Percentiles rank a stretch among this genome's conserved stretches.
These are phyloP conservation scores for Neotoxoptera formosana DNA, from an alignment of 1,140 invertebrate species.

Conservation along the genomic window DNA sequence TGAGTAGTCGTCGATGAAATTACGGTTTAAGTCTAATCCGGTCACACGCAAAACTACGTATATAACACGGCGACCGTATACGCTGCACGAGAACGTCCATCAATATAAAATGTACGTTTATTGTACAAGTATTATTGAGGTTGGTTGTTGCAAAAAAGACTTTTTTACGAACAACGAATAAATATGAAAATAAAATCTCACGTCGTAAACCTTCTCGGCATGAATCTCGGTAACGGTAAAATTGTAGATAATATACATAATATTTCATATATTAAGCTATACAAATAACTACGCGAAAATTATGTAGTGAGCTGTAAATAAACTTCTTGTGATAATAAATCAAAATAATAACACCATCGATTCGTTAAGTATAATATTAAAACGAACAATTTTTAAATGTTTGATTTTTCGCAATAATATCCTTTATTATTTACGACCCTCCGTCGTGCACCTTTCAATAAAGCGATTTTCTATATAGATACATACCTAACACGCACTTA, in stretches of 20 bases:
- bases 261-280: background rate
- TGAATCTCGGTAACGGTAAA: background rate
- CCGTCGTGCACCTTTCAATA: background rate
- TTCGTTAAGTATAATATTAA: background rate
- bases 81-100: background rate
- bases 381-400: background rate
- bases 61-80: background rate
- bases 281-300: background rate
- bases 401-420: background rate
- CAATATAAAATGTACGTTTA: conserved; percentile 5
- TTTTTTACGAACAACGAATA: background rate
- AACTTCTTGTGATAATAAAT: background rate
- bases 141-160: background rate
- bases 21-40: conserved; percentile 5
- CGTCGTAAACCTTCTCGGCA: background rate
- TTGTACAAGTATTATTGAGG: background rate
- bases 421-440: background rate
- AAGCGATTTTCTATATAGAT: background rate
- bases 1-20: background rate
- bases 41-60: background rate
- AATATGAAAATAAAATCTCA: conserved; percentile 19
- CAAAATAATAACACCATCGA: background rate
- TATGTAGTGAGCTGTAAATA: background rate
- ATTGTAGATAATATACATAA: background rate
- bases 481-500: background rate